phyloP scores from a whole-genome alignment of 1,140 invertebrate species.

The Drosophila prosaltans region DNA sequence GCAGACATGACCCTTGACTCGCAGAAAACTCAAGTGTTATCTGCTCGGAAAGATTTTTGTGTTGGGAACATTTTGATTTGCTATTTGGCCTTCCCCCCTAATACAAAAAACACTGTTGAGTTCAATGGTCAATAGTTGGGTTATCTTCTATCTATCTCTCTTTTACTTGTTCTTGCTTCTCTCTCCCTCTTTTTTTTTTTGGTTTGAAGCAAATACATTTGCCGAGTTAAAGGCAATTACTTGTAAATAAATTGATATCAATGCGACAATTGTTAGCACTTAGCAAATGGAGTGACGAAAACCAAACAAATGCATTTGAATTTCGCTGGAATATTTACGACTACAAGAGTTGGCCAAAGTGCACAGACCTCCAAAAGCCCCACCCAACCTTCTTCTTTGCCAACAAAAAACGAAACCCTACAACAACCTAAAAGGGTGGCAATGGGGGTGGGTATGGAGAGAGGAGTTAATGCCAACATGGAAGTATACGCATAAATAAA shows the following conservation, averaged over 20 bases:
- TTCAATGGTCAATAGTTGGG: conserved; percentile 68
- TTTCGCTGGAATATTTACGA: conserved; percentile 75
- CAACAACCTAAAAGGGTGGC: not conserved
- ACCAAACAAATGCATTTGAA: conserved; percentile 65
- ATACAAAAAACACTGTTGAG: conserved; percentile 20
- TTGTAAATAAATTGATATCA: conserved; percentile 72
- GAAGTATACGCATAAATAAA: conserved; percentile 73
- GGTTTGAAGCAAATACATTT: conserved; percentile 13
- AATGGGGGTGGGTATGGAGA: not conserved
- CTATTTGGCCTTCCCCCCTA: conserved; percentile 34
- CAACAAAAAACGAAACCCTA: not conserved
- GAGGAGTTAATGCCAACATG: conserved; percentile 47
- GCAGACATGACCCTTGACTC: conserved; percentile 56
- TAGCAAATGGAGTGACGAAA: conserved; percentile 48
- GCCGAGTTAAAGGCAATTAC: conserved; percentile 37
- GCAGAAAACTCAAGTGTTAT: conserved; percentile 53
- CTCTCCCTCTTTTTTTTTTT: conserved; percentile 6
- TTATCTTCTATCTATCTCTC: conserved; percentile 11
- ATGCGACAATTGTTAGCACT: conserved; percentile 65
- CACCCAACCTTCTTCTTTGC: not conserved
- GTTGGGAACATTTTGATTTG: conserved; percentile 33
- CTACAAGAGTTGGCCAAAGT: conserved; percentile 59
- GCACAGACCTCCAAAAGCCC: conserved; percentile 19
- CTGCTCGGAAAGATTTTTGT: conserved; percentile 40
- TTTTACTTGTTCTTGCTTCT: not conserved